Conservation (phyloP, 30 jellyfish, hydroid and myxozoan genomes). For the Euphysa ruthae region DNA sequence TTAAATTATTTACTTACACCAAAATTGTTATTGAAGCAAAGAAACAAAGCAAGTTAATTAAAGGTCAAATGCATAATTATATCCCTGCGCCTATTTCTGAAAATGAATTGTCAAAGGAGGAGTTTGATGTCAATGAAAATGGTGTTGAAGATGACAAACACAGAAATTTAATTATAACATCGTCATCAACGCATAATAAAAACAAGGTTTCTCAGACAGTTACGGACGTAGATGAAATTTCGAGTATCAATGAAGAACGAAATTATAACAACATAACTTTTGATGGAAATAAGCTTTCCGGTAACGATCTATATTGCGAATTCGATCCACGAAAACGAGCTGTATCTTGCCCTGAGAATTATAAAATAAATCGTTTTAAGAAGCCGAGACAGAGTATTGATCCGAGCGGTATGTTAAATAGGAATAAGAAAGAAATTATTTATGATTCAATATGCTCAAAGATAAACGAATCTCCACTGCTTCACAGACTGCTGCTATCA, state of each 20-base stretch:
- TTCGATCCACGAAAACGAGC: background rate
- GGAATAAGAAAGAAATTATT: background rate
- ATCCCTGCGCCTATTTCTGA: constrained; percentile 1
- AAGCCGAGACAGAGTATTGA: background rate
- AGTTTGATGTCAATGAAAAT: background rate
- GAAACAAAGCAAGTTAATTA: constrained; percentile 24
- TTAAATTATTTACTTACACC: constrained; percentile 47
- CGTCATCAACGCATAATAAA: background rate
- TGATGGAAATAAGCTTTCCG: too few species aligned
- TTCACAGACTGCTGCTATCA: too few species aligned
- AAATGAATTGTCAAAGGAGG: background rate
- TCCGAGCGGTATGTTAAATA: background rate
- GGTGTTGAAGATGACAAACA: background rate
- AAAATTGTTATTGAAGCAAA: constrained; percentile 46
- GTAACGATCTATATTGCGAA: background rate
- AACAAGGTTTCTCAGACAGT: background rate
- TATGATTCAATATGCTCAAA: too few species aligned
- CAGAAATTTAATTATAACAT: background rate
- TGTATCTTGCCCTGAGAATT: background rate
- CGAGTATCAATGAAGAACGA: background rate
- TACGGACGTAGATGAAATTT: background rate
- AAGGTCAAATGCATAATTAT: constrained; percentile 13
- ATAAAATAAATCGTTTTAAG: too few species aligned
- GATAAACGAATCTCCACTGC: too few species aligned
- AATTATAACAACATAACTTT: too few species aligned